These are phyloP conservation scores for Sceloporus tristichus DNA, from an alignment of 2,113 vertebrate species.

Conservation along the genomic window DNA sequence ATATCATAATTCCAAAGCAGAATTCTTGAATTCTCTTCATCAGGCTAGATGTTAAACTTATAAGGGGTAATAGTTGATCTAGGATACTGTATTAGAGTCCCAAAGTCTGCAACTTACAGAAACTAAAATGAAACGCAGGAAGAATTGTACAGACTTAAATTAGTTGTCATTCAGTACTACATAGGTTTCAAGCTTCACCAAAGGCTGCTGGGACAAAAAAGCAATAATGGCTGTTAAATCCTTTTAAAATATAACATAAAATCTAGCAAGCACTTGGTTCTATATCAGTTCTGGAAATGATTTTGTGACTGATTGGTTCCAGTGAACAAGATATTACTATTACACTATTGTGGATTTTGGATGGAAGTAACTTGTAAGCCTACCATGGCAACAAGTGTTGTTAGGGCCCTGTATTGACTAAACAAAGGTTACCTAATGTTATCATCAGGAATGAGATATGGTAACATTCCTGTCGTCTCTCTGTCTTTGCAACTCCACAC, in stretches of 20 bases:
- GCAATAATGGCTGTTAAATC: neutral
- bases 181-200: neutral
- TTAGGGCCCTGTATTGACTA: neutral
- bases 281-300: neutral
- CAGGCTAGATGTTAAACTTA: neutral
- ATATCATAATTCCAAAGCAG: neutral
- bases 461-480: slow-evolving; percentile 17
- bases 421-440: neutral
- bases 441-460: slow-evolving; percentile 18
- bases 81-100: neutral
- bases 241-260: neutral
- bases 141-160: neutral
- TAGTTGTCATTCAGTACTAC: neutral
- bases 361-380: neutral
- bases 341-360: neutral
- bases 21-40: neutral
- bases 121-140: neutral
- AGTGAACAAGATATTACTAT: neutral
- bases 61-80: neutral
- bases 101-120: neutral
- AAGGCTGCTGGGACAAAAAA: neutral
- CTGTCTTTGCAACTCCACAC: slow-evolving; percentile 9
- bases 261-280: neutral
- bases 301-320: neutral
- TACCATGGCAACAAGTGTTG: neutral